Evolutionary conservation across 2,888 invertebrate genomes (phyloP).

Genomic region (Athalia rosae): DNA sequence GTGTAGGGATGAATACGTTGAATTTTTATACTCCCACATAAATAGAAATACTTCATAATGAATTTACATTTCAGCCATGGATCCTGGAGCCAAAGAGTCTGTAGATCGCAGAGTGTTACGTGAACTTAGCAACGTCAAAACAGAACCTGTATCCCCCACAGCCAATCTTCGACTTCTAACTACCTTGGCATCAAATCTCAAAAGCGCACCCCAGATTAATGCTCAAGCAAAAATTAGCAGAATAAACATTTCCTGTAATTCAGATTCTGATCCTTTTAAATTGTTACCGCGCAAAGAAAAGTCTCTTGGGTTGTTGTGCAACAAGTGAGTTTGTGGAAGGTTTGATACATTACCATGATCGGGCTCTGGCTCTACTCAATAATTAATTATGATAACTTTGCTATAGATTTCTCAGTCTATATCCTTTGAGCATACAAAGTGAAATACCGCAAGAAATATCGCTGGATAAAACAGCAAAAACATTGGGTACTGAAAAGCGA

Average conservation of each 20-base stretch:
- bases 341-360: neutral
- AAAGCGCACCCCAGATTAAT: constrained; percentile 72
- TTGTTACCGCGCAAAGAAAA: constrained; percentile 75
- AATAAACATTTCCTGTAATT: constrained; percentile 13
- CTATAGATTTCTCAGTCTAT: constrained; percentile 77
- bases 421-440: constrained; percentile 75
- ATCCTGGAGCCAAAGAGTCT: constrained; percentile 65
- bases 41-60: too few relatives aligned
- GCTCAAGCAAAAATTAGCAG: constrained; percentile 43
- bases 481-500: constrained; percentile 80
- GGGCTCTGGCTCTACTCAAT: too few relatives aligned
- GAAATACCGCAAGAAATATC: constrained; percentile 76
- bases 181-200: constrained; percentile 78
- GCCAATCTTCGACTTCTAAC: constrained; percentile 82
- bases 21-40: too few relatives aligned
- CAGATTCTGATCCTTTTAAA: constrained; percentile 53
- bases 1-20: too few relatives aligned
- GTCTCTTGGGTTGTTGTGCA: constrained; percentile 78
- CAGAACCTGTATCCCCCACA: constrained; percentile 79
- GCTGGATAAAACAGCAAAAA: constrained; percentile 79
- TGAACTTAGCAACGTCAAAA: constrained; percentile 76
- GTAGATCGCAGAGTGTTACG: constrained; percentile 76
- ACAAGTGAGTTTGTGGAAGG: constrained; percentile 73
- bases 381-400: neutral
- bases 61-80: constrained; percentile 7